Conservation (phyloP, 2,113 vertebrate genomes). For the Romanogobio albipinnatus region DNA sequence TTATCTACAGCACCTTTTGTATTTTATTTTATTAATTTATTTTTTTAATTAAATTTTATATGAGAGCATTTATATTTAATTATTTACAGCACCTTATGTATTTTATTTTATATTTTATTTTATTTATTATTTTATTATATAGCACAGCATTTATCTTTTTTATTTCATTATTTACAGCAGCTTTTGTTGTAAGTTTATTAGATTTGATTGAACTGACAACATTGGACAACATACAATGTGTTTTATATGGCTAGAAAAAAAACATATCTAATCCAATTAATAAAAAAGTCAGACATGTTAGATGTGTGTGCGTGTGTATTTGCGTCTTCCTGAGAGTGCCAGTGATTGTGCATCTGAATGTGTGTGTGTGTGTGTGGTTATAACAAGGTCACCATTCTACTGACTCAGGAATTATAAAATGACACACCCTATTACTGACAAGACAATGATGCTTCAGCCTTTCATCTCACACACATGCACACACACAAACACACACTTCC, state of each 20-base stretch:
- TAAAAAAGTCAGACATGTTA: not conserved
- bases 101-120: too few species aligned
- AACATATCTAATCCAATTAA: not conserved
- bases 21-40: too few species aligned
- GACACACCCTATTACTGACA: conserved; percentile 50
- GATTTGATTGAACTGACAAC: not conserved
- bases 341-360: conserved; percentile 1
- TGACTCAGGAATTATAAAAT: conserved; percentile 48
- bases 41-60: too few species aligned
- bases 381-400: conserved; percentile 47
- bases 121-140: not conserved
- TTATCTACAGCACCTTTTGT: too few species aligned
- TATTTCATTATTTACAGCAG: not conserved
- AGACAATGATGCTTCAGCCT: conserved; percentile 24
- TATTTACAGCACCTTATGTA: too few species aligned
- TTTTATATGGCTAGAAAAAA: not conserved
- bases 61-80: too few species aligned
- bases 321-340: conserved; percentile 32
- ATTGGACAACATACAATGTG: not conserved
- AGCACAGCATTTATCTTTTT: not conserved
- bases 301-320: conserved; percentile 47
- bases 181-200: not conserved
- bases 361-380: conserved; percentile 28
- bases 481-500: not conserved
- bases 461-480: conserved; percentile 1